Base-by-base conservation (phyloP, 2,797 vertebrate species). In the Botia almorhae region DNA sequence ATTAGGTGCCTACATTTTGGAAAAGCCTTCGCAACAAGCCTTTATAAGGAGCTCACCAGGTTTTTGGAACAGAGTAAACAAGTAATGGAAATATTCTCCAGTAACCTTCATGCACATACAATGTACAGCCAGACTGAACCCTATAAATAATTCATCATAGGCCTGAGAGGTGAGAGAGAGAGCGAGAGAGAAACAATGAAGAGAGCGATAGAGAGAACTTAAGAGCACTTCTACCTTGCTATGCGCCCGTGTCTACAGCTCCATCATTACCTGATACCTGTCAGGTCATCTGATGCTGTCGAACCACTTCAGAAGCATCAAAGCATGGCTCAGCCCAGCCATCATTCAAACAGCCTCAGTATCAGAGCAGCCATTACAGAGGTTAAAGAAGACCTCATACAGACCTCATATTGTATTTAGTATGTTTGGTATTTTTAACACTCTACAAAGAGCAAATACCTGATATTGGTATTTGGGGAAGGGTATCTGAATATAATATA, bases 101-200 rank as follows among this genome's bases (percentile, higher is more conserved):
- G 39, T 16, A n/a, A 3, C 17, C 33, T 23, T 63, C 33, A 19
- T 51, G 43, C 72, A 79, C 72, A 71, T 65, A 70, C 39, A 60
- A 46, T 65, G 76, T 19, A 71, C 81, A 68, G 58, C 69, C 82
- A 87, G 76, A 82, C 75, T 63, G 78, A 78, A 56, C 17, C 46
- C 69, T 74, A 86, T 87, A 71, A 83, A 85, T 87, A 80, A 88
- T 86, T 86, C 60, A 86, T 85, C 69, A 84, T 61, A 74, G 70
- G 74, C 53, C 56, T 55, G 13, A 50, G 26, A 63, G 68, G 56
- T 53, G 33, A 29, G 12, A 69, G 12, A 69, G n/a, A 70, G 33
- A 29, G 12, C 63, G 12, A 69, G n/a, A 70, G 72, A 21, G 29
- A 71, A 7, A 72, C 13, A 36, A 3, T 19, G 53, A 43, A 74